These are phyloP conservation scores for Rhamphomyia laevipes DNA, from an alignment of 2,888 invertebrate species.

Conservation along the genomic window DNA sequence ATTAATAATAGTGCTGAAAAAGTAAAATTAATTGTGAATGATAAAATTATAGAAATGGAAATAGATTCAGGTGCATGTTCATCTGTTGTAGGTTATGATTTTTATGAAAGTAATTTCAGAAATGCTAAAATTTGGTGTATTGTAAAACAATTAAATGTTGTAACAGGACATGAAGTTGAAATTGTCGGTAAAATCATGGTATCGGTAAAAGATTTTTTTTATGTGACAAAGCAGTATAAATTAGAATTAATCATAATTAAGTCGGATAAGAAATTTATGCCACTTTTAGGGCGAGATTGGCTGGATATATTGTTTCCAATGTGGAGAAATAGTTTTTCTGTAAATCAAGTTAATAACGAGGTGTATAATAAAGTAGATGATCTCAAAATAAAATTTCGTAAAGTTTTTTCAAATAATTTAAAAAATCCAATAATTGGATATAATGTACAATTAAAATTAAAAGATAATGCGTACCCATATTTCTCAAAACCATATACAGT, in stretches of 20 bases:
- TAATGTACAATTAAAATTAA: not conserved
- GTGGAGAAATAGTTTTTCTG: slow-evolving; percentile 4
- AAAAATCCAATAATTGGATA: not conserved
- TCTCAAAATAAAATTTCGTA: not conserved
- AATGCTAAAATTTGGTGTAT: not conserved
- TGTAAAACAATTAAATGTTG: not conserved
- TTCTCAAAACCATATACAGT: slow-evolving; percentile 1
- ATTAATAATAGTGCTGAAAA: not conserved
- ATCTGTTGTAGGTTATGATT: not conserved
- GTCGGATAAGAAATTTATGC: not conserved
- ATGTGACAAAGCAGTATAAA: not conserved
- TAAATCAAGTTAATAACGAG: not conserved
- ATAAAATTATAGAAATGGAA: not conserved
- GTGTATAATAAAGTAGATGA: not conserved
- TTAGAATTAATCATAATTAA: slow-evolving; percentile 5
- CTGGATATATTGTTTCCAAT: slow-evolving; percentile 8
- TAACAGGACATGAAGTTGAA: slow-evolving; percentile 1
- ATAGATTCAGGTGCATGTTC: not conserved
- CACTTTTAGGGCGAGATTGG: slow-evolving; percentile 9
- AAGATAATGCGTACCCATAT: not conserved
- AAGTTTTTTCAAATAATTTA: not conserved
- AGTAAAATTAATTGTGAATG: not conserved
- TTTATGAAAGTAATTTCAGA: not conserved
- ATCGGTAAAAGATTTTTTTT: not conserved
- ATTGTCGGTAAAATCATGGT: slow-evolving; percentile 1